Base-by-base conservation (phyloP, 2,113 vertebrate genomes). In the Pollimyrus isidori region DNA sequence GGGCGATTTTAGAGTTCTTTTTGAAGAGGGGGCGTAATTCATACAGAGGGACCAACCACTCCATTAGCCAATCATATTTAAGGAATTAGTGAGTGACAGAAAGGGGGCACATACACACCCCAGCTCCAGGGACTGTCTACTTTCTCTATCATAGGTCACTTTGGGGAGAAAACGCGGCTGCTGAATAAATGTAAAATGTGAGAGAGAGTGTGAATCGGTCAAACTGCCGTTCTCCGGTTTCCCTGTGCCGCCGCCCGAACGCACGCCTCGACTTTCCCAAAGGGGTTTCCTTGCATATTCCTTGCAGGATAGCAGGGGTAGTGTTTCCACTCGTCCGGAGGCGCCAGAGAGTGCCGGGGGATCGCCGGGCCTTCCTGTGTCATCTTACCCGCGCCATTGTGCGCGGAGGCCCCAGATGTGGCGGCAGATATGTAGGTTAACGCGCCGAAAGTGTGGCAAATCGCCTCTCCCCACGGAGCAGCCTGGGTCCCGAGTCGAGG, bases 181-280 rank as follows among this genome's bases (percentile, higher is more conserved):
- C 62, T 26, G 62, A 65, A 65, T 65, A 65, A 26, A 65, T 7
- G n/a, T 62, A 4, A n/a, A 62, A 26, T 1, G 23, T n/a, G n/a
- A 65, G 11, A 65, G 62, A 65, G 62, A 69, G 62, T 69, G 62
- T 30, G 62, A 69, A 69, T 30, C 62, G 62, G 62, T 69, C 10
- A 26, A 69, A 30, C n/a, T 1, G 3, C n/a, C 9, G 62, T 69
- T 69, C 62, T 69, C 62, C 10, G 62, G 26, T 69, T 69, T 30
- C 62, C n/a, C 26, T 9, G 3, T n/a, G 62, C 62, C 62, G 26
- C 94, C 91, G 90, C 92, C 93, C 91, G 86, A 89, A 95, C 92
- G 90, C 92, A 89, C 92, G 88, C 91, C 90, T 93, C 93, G 92
- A 93, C 73, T 94, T 93, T 93, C 80, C 87, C 62, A 94, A 94